Conservation (phyloP, 2,888 invertebrate genomes). For the Erebia aethiops region DNA sequence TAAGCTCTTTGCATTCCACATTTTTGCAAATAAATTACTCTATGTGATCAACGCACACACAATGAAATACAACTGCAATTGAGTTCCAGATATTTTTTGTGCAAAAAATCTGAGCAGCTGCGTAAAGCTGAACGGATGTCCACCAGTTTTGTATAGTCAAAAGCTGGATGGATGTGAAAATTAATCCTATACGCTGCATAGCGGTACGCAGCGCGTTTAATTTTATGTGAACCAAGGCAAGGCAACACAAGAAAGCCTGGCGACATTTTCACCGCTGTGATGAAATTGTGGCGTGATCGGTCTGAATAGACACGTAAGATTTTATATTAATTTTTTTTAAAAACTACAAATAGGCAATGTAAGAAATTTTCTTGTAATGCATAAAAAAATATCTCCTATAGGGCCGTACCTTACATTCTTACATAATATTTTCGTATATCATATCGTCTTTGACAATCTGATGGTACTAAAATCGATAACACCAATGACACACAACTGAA, state of each 20-base stretch:
- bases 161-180: no score
- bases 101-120: no score
- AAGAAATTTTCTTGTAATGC: conserved; percentile 71
- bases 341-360: conserved; percentile 62
- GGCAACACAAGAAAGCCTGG: neutral
- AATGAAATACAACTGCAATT: no score
- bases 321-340: conserved; percentile 43
- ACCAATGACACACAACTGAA: conserved; percentile 62
- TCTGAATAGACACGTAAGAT: conserved; percentile 39
- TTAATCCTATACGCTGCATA: no score
- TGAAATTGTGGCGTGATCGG: neutral
- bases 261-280: neutral
- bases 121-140: no score
- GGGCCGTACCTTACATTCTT: conserved; percentile 81
- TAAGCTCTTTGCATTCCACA: no score
- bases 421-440: conserved; percentile 76
- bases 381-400: conserved; percentile 82
- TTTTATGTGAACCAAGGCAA: neutral
- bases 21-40: no score
- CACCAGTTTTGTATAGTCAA: no score
- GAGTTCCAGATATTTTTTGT: no score
- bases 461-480: conserved; percentile 63
- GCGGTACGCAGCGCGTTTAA: no score
- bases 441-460: conserved; percentile 80
- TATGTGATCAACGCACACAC: no score